These are phyloP conservation scores for Lampropteryx suffumata DNA, from an alignment of 2,888 invertebrate genomes.

Conservation along the genomic window DNA sequence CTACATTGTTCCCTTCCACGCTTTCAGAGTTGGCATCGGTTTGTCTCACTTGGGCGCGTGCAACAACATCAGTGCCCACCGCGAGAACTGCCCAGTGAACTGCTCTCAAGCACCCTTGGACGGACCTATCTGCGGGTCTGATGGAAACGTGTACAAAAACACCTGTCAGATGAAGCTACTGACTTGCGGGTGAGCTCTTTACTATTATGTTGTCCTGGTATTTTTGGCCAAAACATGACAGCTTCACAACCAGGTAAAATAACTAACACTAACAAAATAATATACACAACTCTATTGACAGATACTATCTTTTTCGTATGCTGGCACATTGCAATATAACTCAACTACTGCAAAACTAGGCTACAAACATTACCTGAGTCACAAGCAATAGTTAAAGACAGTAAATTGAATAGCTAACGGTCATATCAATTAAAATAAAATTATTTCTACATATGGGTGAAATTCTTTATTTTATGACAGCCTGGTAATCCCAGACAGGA, in stretches of 20 bases:
- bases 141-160: slow-evolving; percentile 95
- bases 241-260: no score
- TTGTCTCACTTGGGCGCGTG: slow-evolving; percentile 94
- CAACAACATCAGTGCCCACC: slow-evolving; percentile 88
- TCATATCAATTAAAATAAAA: not conserved
- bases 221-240: no score
- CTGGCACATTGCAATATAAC: no score
- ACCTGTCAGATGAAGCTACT: slow-evolving; percentile 96
- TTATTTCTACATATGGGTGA: not conserved
- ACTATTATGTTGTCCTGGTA: slow-evolving; percentile 26
- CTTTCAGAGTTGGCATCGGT: slow-evolving; percentile 89
- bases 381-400: no score
- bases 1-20: slow-evolving; percentile 8
- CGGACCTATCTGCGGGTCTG: slow-evolving; percentile 95
- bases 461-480: not conserved
- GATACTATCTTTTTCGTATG: no score
- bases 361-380: no score
- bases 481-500: slow-evolving; percentile 4
- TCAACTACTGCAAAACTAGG: no score
- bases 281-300: no score
- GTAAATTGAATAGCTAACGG: no score
- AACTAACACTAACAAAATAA: no score
- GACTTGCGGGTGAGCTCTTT: slow-evolving; percentile 89
- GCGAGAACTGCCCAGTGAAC: slow-evolving; percentile 94
- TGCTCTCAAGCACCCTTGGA: slow-evolving; percentile 93